phyloP scores from a whole-genome alignment of 2,797 vertebrate species.

The Epinephelus malabaricus region DNA sequence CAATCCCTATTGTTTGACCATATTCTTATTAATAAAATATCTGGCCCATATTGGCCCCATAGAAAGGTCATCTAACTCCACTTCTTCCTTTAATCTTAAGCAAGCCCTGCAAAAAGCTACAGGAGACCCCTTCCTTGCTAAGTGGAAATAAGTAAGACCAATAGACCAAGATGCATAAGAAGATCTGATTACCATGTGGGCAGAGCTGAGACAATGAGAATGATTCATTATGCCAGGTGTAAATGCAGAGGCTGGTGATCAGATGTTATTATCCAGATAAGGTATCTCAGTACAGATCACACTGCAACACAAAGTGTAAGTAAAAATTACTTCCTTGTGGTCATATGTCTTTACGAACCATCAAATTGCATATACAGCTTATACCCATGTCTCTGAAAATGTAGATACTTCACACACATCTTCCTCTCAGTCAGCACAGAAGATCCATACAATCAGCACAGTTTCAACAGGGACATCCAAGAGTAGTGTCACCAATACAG shows the following conservation, averaged over 20 bases:
- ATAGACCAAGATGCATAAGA: constrained; percentile 29
- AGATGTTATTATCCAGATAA: constrained; percentile 32
- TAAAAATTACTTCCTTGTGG: too few species aligned
- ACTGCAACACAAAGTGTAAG: background rate
- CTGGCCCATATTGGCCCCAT: too few species aligned
- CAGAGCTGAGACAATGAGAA: constrained; percentile 23
- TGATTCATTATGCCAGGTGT: constrained; percentile 21
- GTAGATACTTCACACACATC: too few species aligned
- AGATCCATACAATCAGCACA: too few species aligned
- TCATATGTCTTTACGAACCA: too few species aligned
- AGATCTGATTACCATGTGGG: constrained; percentile 23
- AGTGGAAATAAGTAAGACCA: background rate
- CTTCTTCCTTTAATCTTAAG: background rate
- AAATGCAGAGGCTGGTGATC: constrained; percentile 2
- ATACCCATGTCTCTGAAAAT: too few species aligned
- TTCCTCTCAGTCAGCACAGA: too few species aligned
- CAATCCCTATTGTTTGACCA: background rate
- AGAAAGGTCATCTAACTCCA: too few species aligned
- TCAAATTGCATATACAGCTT: too few species aligned
- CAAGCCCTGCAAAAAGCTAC: background rate
- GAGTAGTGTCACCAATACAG: too few species aligned
- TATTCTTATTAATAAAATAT: background rate
- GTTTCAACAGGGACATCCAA: too few species aligned
- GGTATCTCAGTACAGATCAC: constrained; percentile 3
- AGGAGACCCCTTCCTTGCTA: background rate